A percentile compares a stretch with the other conserved stretches of the same genome.
phyloP scores from a whole-genome alignment of 2,113 vertebrate genomes.

The Embiotoca jacksoni region DNA sequence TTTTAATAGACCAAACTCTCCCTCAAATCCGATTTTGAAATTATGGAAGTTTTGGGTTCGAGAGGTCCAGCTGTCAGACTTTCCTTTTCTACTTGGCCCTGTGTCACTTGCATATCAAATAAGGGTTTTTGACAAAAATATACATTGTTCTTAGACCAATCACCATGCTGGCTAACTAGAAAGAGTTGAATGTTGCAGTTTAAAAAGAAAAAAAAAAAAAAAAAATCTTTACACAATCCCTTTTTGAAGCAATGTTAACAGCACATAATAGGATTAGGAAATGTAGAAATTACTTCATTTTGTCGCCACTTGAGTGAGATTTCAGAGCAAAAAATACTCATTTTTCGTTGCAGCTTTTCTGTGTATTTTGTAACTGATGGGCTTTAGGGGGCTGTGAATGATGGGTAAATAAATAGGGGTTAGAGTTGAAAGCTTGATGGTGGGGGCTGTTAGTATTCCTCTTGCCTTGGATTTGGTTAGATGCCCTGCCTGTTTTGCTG shows the following conservation, averaged over 20 bases:
- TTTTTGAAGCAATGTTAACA: constrained; percentile 41
- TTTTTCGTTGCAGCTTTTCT: constrained; percentile 50
- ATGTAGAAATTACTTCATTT: constrained; percentile 48
- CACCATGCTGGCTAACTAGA: constrained; percentile 73
- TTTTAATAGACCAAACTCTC: constrained; percentile 47
- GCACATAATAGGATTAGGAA: constrained; percentile 39
- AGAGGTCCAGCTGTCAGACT: constrained; percentile 24
- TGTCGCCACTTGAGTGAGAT: constrained; percentile 44
- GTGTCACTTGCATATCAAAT: constrained; percentile 67
- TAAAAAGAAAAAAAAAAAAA: constrained; percentile 10
- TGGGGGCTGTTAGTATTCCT: constrained; percentile 35
- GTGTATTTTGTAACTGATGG: constrained; percentile 57
- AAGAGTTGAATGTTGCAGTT: constrained; percentile 74
- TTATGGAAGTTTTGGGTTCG: constrained; percentile 22
- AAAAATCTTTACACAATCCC: constrained; percentile 31
- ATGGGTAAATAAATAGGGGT: constrained; percentile 21
- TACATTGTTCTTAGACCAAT: constrained; percentile 64
- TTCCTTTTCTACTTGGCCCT: constrained; percentile 41
- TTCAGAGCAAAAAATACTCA: constrained; percentile 20
- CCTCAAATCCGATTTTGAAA: constrained; percentile 29
- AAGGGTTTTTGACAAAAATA: constrained; percentile 38
- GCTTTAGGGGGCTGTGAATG: constrained; percentile 25
- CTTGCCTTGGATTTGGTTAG: constrained; percentile 65
- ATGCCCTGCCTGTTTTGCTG: constrained; percentile 72
- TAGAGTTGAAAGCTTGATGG: constrained; percentile 47